Evolutionary conservation across 2,888 invertebrate species (phyloP).

Genomic region (Muscina levida): DNA sequence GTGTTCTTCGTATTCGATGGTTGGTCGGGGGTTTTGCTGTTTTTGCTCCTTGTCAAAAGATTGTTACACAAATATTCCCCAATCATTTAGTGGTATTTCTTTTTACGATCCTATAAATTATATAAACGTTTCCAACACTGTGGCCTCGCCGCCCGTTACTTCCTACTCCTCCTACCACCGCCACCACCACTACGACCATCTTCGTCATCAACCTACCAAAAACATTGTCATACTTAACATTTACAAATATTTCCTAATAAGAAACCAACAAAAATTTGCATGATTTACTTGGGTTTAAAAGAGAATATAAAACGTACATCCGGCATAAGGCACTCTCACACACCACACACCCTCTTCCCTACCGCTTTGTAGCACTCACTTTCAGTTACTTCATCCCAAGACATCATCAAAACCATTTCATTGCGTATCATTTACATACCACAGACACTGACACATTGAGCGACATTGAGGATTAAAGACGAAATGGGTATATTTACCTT

Average conservation of each 20-base stretch:
- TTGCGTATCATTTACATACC: constrained; percentile 28
- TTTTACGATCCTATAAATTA: constrained; percentile 63
- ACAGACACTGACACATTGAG: constrained; percentile 8
- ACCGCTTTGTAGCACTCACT: not conserved
- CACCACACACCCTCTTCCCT: not conserved
- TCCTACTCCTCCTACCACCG: too few species aligned
- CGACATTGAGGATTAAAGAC: constrained; percentile 20
- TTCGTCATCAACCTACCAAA: constrained; percentile 3
- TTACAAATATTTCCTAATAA: constrained; percentile 21
- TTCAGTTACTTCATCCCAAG: too few species aligned
- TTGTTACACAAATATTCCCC: constrained; percentile 21
- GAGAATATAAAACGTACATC: not conserved
- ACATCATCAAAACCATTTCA: constrained; percentile 21
- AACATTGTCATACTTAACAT: constrained; percentile 30
- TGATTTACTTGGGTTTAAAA: constrained; percentile 42
- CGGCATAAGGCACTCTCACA: too few species aligned
- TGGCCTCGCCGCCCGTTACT: too few species aligned
- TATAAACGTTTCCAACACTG: constrained; percentile 35
- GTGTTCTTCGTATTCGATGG: constrained; percentile 10
- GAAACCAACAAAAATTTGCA: constrained; percentile 7
- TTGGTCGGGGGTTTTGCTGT: not conserved
- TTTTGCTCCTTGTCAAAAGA: constrained; percentile 29
- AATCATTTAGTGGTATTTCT: constrained; percentile 56
- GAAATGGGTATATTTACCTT: constrained; percentile 17
- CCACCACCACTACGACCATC: not conserved